phyloP scores from a whole-genome alignment of 2,113 vertebrate species.

The Tapirus terrestris region DNA sequence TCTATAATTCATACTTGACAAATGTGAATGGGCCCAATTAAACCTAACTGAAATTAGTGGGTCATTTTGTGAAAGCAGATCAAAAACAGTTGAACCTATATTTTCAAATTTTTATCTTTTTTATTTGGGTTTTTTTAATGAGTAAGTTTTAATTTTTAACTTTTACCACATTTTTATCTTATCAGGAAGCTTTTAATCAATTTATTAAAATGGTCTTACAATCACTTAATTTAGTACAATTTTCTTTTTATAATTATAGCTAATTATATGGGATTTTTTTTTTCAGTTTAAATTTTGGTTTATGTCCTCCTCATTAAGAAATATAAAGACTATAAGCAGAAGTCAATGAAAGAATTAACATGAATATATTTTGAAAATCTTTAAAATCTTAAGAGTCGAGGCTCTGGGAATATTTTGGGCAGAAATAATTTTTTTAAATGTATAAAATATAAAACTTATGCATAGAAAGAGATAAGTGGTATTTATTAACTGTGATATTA shows the following conservation, averaged over 20 bases:
- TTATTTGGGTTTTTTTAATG: not conserved
- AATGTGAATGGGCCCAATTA: constrained; percentile 13
- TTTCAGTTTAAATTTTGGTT: constrained; percentile 12
- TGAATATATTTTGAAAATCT: constrained; percentile 36
- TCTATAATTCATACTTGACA: constrained; percentile 23
- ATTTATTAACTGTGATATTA: constrained; percentile 45
- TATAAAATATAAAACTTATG: not conserved
- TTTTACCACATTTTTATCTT: constrained; percentile 41
- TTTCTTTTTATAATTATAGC: constrained; percentile 19
- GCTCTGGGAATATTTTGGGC: constrained; percentile 35
- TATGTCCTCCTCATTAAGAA: constrained; percentile 36
- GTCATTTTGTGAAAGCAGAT: constrained; percentile 37
- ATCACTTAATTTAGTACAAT: not conserved
- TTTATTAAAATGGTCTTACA: not conserved
- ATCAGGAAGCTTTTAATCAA: not conserved
- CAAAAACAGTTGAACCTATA: not conserved
- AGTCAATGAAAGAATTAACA: not conserved
- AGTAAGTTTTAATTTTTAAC: constrained; percentile 4
- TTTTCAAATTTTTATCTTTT: constrained; percentile 44
- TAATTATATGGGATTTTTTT: not conserved
- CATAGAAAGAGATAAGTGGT: constrained; percentile 46
- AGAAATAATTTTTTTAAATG: not conserved
- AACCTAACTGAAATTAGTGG: not conserved
- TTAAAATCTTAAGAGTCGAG: constrained; percentile 10
- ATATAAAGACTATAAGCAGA: not conserved